Percentiles rank a stretch among this genome's conserved stretches.
Conservation (phyloP, 2,113 vertebrate genomes). For the Puma concolor region DNA sequence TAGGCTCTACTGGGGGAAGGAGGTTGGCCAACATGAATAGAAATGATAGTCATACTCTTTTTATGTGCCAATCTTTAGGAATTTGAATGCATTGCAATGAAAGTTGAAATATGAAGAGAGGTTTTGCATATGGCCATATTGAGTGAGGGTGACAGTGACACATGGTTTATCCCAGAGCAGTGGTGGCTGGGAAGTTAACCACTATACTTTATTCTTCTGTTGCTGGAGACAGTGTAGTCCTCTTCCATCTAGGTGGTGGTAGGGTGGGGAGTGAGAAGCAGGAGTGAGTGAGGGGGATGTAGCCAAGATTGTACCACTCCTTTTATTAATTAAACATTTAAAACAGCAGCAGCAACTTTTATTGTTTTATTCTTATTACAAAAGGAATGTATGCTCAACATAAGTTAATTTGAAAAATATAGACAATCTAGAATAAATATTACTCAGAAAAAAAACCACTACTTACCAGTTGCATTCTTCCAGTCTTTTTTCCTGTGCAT, state of each 20-base stretch:
- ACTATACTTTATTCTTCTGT: not conserved
- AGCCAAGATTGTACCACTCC: not conserved
- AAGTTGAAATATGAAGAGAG: not conserved
- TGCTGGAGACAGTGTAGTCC: not conserved
- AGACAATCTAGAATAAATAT: not conserved
- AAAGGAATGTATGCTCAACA: not conserved
- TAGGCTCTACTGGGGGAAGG: not conserved
- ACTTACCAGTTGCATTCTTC: not conserved
- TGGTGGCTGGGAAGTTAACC: not conserved
- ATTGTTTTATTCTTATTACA: constrained; percentile 4
- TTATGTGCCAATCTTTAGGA: not conserved
- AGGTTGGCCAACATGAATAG: constrained; percentile 12
- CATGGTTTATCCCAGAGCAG: not conserved
- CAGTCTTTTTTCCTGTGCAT: not conserved
- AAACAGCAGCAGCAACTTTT: not conserved
- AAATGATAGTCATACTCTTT: not conserved
- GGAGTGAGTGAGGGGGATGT: not conserved
- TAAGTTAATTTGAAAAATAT: not conserved
- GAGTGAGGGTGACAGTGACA: not conserved
- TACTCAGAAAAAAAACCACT: not conserved
- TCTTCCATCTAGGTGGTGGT: not conserved
- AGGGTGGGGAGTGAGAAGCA: not conserved
- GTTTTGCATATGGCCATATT: not conserved
- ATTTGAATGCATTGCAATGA: constrained; percentile 24
- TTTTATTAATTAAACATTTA: constrained; percentile 3